These are phyloP conservation scores for Botrylloides violaceus DNA, from an alignment of 23 tunicate genomes.

Conservation along the genomic window DNA sequence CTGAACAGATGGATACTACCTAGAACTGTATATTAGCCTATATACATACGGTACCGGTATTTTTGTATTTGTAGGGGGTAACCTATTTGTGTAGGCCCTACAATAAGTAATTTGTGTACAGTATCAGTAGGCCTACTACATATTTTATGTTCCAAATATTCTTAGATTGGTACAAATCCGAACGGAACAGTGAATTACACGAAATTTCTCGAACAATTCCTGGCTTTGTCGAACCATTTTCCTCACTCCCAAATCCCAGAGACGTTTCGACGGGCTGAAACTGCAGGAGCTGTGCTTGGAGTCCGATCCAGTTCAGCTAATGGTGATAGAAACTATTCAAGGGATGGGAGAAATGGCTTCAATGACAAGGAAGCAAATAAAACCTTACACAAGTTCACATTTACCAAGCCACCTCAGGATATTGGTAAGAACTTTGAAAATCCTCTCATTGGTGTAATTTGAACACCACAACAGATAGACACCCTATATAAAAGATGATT, in stretches of 20 bases:
- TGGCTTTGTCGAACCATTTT: conserved; percentile 14
- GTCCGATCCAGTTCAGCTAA: conserved; percentile 17
- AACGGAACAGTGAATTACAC: conserved; percentile 75
- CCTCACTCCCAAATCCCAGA: conserved; percentile 11
- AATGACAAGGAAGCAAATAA: background rate
- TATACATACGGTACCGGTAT: too few species aligned
- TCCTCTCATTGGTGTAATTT: too few species aligned
- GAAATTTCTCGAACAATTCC: conserved; percentile 44
- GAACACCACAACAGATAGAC: too few species aligned
- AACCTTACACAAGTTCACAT: background rate
- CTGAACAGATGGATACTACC: too few species aligned
- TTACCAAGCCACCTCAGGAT: conserved; percentile 15
- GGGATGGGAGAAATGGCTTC: background rate
- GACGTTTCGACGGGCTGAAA: conserved; percentile 10
- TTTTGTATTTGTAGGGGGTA: too few species aligned
- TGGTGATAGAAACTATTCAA: background rate
- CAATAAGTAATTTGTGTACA: too few species aligned
- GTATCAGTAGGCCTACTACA: too few species aligned
- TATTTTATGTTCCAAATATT: too few species aligned
- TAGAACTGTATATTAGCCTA: too few species aligned
- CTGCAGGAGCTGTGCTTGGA: conserved; percentile 8
- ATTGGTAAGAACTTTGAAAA: too few species aligned
- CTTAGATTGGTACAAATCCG: conserved; percentile 50
- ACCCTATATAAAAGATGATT: too few species aligned
- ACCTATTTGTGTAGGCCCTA: too few species aligned